These are phyloP conservation scores for Gortyna flavago DNA, from an alignment of 2,888 invertebrate genomes.

Conservation along the genomic window DNA sequence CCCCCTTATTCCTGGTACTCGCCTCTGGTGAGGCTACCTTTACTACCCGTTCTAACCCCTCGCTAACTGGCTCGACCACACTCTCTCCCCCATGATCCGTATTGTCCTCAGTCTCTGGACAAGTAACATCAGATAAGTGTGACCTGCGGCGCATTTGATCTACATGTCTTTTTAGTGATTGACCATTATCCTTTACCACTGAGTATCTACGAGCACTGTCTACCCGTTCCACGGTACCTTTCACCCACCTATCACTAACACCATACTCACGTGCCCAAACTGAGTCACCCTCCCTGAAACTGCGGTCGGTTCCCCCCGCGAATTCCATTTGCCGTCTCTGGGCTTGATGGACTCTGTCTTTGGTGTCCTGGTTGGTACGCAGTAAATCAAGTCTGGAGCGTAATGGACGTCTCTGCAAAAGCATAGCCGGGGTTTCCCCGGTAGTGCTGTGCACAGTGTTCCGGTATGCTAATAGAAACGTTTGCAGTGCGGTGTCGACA, in stretches of 20 bases:
- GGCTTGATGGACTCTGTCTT: neutral
- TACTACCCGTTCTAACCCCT: too few relatives aligned
- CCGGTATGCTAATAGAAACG: neutral
- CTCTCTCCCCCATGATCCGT: too few relatives aligned
- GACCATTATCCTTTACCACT: neutral
- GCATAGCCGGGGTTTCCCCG: neutral
- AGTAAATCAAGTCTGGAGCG: slow-evolving; percentile 7
- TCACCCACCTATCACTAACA: too few relatives aligned
- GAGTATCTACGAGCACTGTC: slow-evolving; percentile 6
- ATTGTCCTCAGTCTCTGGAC: too few relatives aligned
- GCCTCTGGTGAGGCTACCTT: too few relatives aligned
- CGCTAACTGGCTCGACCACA: too few relatives aligned
- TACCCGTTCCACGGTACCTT: neutral
- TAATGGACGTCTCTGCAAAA: slow-evolving; percentile 1
- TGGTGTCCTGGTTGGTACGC: neutral
- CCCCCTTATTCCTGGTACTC: too few relatives aligned
- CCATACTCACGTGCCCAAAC: too few relatives aligned
- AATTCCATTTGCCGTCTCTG: slow-evolving; percentile 6
- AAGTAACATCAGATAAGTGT: too few relatives aligned
- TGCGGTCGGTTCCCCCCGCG: neutral
- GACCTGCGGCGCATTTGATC: neutral
- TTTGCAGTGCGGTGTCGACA: slow-evolving; percentile 5
- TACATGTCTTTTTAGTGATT: slow-evolving; percentile 3
- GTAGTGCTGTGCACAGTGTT: neutral
- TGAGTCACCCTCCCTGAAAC: too few relatives aligned